Conservation (phyloP, 1,140 invertebrate genomes). For the Gonatopus flavifemur region DNA sequence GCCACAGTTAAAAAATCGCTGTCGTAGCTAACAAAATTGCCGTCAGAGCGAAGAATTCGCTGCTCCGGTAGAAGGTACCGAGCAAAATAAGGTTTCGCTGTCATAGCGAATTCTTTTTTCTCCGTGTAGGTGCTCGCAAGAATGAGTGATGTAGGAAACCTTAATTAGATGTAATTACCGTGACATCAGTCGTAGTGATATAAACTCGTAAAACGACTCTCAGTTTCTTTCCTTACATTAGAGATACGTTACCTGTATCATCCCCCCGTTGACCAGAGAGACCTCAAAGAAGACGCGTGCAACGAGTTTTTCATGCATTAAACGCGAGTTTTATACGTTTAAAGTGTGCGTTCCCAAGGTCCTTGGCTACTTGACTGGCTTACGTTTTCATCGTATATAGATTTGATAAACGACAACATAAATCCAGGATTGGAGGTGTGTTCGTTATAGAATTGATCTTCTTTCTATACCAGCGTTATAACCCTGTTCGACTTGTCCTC, state of each 20-base stretch:
- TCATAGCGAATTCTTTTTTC: neutral
- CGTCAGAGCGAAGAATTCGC: too few relatives aligned
- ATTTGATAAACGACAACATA: conserved; percentile 36
- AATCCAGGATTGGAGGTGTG: conserved; percentile 28
- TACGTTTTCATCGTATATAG: conserved; percentile 28
- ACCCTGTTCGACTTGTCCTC: conserved; percentile 18
- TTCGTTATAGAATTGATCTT: conserved; percentile 33
- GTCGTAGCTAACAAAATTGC: too few relatives aligned
- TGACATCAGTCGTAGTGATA: conserved; percentile 2
- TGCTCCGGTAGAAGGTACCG: too few relatives aligned
- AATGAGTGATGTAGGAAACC: neutral
- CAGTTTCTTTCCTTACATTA: conserved; percentile 10
- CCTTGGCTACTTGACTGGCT: conserved; percentile 15
- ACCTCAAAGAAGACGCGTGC: too few relatives aligned
- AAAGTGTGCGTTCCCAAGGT: neutral
- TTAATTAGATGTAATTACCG: conserved; percentile 22
- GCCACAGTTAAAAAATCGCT: too few relatives aligned
- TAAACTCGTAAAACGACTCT: neutral
- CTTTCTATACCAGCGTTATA: conserved; percentile 14
- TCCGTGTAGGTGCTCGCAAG: neutral
- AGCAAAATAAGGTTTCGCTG: too few relatives aligned
- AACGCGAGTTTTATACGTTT: conserved; percentile 7
- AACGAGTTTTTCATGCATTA: too few relatives aligned
- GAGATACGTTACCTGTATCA: neutral
- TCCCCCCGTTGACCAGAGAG: too few relatives aligned